Base-by-base conservation (phyloP, 1,140 invertebrate species). In the Cyrtorhinus lividipennis region DNA sequence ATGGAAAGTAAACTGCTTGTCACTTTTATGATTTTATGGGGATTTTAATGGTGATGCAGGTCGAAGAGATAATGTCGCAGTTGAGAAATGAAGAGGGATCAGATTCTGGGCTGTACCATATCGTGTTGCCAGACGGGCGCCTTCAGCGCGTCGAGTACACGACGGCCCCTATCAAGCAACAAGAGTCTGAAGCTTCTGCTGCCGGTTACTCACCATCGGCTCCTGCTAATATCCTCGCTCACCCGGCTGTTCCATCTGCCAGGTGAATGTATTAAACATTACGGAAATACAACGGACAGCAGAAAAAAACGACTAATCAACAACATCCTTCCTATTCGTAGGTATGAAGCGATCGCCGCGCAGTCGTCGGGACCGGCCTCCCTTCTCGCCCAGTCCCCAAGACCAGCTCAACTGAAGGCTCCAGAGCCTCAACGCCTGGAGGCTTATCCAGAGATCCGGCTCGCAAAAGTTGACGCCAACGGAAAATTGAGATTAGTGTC, bases 141-240 rank as follows among this genome's bases (percentile, higher is more conserved):
- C 83, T 82, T 68, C 86, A 88, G 75, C 74, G 69, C 56, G 76
- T 77, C 30, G 71, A 75, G 62, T 76, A 76, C 70, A 69, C 72
- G 20, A 67, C 64, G 10, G 62, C 65, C 22, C 63, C 65, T 15
- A 30, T 66, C 44, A 58, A 24, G 30, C 18, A 63, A 22, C 30
- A 38, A 30, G 64, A 60, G 15, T 56, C 57, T 1, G 61, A 58
- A 27, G 22, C 24, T 56, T 25, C 25, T 22, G 38, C 59, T 5
- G 64, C 59, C 20, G 48, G 62, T 44, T 24, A 24, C n/a, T 15
- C 45, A n/a, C 48, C 15, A 8, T 59, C 48, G 20, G 20, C 12
- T 53, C 48, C 48, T 15, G 10, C 48, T 20, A 53, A 20, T 5
- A 53, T 30, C 61, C 61, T 48, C 15, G 44, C n/a, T 2, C 24